phyloP scores from a whole-genome alignment of 2,113 vertebrate genomes.

The Peromyscus maniculatus region DNA sequence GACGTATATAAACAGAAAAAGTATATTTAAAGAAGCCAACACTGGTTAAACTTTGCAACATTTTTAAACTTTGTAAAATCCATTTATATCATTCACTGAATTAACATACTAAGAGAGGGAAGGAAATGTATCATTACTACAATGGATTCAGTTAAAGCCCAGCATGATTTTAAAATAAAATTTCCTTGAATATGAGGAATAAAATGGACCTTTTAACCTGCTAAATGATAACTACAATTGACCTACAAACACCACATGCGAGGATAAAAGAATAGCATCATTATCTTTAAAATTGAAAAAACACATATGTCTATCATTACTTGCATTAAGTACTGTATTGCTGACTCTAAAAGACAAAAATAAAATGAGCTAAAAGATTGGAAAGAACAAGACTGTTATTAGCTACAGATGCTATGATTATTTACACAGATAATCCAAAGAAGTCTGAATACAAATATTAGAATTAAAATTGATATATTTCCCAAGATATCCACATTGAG shows the following conservation, averaged over 20 bases:
- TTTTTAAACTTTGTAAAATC: conserved; percentile 48
- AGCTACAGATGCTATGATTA: conserved; percentile 25
- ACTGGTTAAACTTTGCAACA: conserved; percentile 46
- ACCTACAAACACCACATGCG: background rate
- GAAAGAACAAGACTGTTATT: conserved; percentile 26
- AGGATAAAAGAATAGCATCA: conserved; percentile 57
- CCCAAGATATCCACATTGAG: background rate
- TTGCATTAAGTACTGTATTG: conserved; percentile 30
- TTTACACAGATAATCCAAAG: conserved; percentile 25
- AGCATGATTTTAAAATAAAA: conserved; percentile 61
- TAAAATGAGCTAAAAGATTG: conserved; percentile 53
- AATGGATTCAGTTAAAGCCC: conserved; percentile 38
- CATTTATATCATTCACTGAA: conserved; percentile 49
- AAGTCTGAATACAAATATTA: conserved; percentile 41
- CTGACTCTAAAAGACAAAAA: conserved; percentile 44
- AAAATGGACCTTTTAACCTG: conserved; percentile 39
- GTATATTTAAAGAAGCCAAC: conserved; percentile 65
- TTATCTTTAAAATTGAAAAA: conserved; percentile 63
- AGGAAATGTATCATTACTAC: background rate
- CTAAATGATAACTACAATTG: conserved; percentile 27
- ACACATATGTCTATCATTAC: background rate
- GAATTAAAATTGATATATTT: conserved; percentile 42
- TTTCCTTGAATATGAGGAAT: background rate
- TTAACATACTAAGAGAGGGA: conserved; percentile 37
- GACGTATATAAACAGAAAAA: background rate